These are phyloP conservation scores for Campoplex capitator DNA, from an alignment of 2,888 invertebrate genomes.

Conservation along the genomic window DNA sequence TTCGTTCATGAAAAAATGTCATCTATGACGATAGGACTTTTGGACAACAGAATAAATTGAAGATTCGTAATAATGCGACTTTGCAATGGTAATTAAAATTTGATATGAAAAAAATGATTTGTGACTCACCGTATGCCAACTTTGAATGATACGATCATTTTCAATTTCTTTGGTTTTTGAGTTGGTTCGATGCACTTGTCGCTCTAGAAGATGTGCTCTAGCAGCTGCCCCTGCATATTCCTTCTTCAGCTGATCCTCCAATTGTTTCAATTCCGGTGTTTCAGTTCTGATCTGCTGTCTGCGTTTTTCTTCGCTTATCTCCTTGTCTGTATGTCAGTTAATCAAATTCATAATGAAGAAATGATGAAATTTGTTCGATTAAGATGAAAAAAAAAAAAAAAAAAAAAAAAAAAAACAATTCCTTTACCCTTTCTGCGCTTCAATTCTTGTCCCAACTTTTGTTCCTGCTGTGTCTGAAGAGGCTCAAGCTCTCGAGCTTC, in stretches of 20 bases:
- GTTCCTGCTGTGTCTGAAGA: constrained; percentile 48
- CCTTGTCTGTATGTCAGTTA: constrained; percentile 46
- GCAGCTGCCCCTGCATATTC: constrained; percentile 52
- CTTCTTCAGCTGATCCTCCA: constrained; percentile 54
- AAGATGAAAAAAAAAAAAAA: neutral
- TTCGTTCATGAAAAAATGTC: neutral
- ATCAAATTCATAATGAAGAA: neutral
- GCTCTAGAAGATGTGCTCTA: constrained; percentile 57
- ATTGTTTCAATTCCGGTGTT: constrained; percentile 61
- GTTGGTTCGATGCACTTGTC: constrained; percentile 36
- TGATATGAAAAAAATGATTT: neutral
- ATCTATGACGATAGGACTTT: neutral
- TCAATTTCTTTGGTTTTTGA: constrained; percentile 51
- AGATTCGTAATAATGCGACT: too few relatives aligned
- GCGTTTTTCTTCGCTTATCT: constrained; percentile 56
- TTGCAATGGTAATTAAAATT: too few relatives aligned
- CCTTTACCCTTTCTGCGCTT: constrained; percentile 62
- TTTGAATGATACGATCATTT: constrained; percentile 43
- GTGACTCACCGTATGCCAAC: constrained; percentile 62
- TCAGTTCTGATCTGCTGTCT: constrained; percentile 60
- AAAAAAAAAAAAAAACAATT: neutral
- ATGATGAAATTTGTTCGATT: neutral
- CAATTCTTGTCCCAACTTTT: constrained; percentile 68
- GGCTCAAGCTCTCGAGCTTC: constrained; percentile 46
- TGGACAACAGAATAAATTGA: neutral